phyloP scores from a whole-genome alignment of 1,140 invertebrate species.

The Archegozetes longisetosus region DNA sequence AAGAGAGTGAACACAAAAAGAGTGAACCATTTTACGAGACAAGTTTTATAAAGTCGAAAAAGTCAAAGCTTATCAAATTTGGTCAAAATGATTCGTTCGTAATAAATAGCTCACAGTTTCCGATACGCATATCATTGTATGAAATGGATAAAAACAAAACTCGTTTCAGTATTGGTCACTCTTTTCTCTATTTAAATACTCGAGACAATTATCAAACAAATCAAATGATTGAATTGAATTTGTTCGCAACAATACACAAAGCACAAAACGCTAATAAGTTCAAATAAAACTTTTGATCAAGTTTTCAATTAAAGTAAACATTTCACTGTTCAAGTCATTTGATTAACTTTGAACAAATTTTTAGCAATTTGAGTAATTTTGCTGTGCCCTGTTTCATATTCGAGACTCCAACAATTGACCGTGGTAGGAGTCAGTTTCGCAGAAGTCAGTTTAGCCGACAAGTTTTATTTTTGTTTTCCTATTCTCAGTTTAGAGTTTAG shows the following conservation, averaged over 20 bases:
- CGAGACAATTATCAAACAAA: not conserved
- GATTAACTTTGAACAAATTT: too few relatives aligned
- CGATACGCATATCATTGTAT: not conserved
- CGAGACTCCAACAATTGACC: too few relatives aligned
- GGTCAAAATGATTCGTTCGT: not conserved
- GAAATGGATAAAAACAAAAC: not conserved
- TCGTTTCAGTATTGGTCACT: not conserved
- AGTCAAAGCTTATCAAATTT: not conserved
- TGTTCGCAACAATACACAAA: not conserved
- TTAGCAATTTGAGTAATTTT: too few relatives aligned
- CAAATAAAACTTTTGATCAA: too few relatives aligned
- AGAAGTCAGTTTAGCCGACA: too few relatives aligned
- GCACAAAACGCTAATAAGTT: not conserved
- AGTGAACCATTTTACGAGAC: not conserved
- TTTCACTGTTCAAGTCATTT: too few relatives aligned
- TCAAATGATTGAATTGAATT: not conserved
- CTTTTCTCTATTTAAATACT: not conserved
- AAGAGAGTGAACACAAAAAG: not conserved
- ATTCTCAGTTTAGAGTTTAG: too few relatives aligned
- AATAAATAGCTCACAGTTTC: not conserved
- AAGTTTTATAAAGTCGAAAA: not conserved
- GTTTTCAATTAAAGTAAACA: too few relatives aligned
- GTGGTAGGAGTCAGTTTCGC: too few relatives aligned
- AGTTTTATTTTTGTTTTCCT: too few relatives aligned
- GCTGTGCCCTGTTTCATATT: too few relatives aligned